Evolutionary conservation across 1,140 invertebrate species (phyloP).

Genomic region (Eumeta japonica): DNA sequence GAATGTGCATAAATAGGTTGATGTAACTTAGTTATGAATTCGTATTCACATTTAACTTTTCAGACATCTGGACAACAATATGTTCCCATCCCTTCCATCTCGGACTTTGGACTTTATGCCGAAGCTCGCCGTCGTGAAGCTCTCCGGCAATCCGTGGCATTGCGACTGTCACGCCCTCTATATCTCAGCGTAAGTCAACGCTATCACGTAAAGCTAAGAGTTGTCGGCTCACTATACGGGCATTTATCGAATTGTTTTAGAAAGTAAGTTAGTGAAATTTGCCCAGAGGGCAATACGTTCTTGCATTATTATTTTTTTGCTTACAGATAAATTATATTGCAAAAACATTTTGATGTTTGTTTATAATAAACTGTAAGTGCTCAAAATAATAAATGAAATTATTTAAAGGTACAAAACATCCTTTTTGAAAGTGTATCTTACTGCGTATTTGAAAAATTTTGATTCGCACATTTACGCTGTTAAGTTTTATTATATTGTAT

Average conservation of each 20-base stretch:
- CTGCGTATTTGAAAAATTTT: no score
- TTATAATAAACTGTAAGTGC: no score
- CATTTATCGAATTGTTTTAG: not conserved
- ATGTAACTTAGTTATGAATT: constrained; percentile 1
- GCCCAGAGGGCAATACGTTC: no score
- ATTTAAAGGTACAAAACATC: no score
- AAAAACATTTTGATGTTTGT: no score
- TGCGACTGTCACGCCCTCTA: constrained; percentile 81
- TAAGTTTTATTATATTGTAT: no score
- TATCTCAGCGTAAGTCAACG: constrained; percentile 59
- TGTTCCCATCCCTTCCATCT: constrained; percentile 69
- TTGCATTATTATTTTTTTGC: no score
- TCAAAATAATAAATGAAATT: no score
- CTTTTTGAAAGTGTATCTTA: no score
- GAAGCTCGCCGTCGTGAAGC: constrained; percentile 69
- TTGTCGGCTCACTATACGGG: not conserved
- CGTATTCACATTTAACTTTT: constrained; percentile 22
- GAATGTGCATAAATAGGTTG: not conserved
- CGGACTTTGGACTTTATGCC: constrained; percentile 68
- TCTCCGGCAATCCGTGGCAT: constrained; percentile 83
- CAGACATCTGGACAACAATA: constrained; percentile 80
- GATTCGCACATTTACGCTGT: no score
- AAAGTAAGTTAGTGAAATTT: no score
- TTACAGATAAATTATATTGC: no score
- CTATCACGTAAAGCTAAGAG: not conserved